These are phyloP conservation scores for Marmota monax DNA, from an alignment of 2,113 vertebrate species.

Conservation along the genomic window DNA sequence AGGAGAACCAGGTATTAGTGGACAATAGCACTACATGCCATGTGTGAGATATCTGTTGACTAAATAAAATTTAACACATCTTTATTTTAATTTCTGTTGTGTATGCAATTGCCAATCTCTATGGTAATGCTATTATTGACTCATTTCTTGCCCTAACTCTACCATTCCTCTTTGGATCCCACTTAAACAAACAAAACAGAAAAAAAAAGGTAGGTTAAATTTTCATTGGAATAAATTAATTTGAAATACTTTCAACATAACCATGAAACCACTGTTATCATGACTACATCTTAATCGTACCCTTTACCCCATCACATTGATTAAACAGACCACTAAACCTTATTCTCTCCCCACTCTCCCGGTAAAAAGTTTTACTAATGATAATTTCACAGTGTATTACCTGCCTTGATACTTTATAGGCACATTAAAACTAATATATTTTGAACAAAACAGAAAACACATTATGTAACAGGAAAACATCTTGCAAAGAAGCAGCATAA, in stretches of 20 bases:
- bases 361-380: conserved; percentile 50
- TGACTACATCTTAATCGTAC: conserved; percentile 30
- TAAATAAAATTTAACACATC: background rate
- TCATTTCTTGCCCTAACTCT: conserved; percentile 40
- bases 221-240: conserved; percentile 55
- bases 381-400: background rate
- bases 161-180: background rate
- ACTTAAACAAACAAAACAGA: conserved; percentile 50
- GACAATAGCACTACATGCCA: background rate
- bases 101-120: background rate
- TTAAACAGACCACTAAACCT: conserved; percentile 44
- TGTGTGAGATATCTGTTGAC: background rate
- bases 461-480: background rate
- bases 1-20: background rate
- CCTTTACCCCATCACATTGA: conserved; percentile 39
- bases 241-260: background rate
- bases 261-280: background rate
- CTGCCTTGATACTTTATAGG: background rate
- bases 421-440: background rate
- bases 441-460: background rate
- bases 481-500: background rate
- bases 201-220: conserved; percentile 34
- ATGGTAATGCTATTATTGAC: background rate
- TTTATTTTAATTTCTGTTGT: conserved; percentile 34
- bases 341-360: background rate